Evolutionary conservation across 2,797 vertebrate species (phyloP), one percentile per base, ranked within the genome.

Genomic region (Cirrhinus molitorella): DNA sequence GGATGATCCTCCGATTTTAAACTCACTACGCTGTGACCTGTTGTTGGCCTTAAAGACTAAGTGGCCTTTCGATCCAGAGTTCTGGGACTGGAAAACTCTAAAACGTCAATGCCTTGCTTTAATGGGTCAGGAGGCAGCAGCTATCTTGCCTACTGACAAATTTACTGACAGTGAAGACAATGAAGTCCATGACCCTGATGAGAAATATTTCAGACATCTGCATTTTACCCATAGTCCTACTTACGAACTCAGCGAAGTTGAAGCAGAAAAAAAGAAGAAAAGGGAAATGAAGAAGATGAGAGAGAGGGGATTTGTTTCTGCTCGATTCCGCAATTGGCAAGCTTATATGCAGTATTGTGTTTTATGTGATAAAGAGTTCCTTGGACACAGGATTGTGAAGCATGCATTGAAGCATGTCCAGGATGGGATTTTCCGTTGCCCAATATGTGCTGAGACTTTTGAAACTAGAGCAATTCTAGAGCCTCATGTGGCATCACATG

Each of bases 331-430:
- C 90, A 99, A 99, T 89, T 99, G 98, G 98, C 96, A 98, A 88
- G 98, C 98, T 79, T 99, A 99, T 90, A 99, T 99, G 98, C 98
- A 99, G 93, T 99, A 99, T 94, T 99, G 98, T 91, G 97, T 99
- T 82, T 91, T 99, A 57, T 99, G 98, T 40, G 98, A 99, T 92
- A 99, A 99, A 92, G 98, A 99, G 91, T 99, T 99, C 86, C 93
- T 99, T 82, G 98, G 98, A 87, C 98, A 99, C 68, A 94, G 98
- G 92, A 99, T 99, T 90, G 98, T 99, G 81, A 96, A 98, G 23
- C 98, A 99, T 81, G 98, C 98, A 81, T 97, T 99, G 83, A 99
- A 99, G 90, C 98, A 99, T 95, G 97, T 97, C 83, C 99, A 97
- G 94, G 98, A 99, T 16, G 98, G 98, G 63, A 90, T 99, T 93